Conservation (phyloP, 2,888 invertebrate species). For the Antheraea yamamai region DNA sequence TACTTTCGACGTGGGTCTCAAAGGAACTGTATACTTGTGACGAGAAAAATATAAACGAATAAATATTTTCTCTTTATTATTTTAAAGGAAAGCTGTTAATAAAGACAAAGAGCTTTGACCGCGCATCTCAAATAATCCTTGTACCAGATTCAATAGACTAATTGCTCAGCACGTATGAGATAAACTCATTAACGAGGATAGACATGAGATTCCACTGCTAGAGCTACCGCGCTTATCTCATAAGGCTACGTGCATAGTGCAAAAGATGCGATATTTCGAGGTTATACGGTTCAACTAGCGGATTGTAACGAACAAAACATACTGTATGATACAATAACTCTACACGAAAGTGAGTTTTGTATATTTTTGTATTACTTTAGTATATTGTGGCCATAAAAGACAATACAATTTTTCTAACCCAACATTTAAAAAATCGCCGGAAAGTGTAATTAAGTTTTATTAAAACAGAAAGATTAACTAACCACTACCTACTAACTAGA, state of each 20-base stretch:
- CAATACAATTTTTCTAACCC: background rate
- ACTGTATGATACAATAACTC: no score
- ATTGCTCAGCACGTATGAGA: slow-evolving; percentile 76
- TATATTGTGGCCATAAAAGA: no score
- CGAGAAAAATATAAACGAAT: no score
- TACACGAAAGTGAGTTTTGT: background rate
- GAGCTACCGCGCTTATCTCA: slow-evolving; percentile 70
- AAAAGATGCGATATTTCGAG: background rate
- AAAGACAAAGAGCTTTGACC: slow-evolving; percentile 51
- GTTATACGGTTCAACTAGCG: background rate
- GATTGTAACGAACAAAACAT: background rate
- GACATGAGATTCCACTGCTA: slow-evolving; percentile 73
- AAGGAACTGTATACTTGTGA: no score
- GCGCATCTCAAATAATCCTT: slow-evolving; percentile 64
- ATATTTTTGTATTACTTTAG: background rate
- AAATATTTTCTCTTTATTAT: background rate
- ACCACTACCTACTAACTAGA: background rate
- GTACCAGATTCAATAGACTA: slow-evolving; percentile 75
- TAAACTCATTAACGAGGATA: slow-evolving; percentile 81
- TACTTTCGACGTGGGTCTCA: no score
- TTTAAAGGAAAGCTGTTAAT: background rate
- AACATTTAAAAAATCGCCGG: background rate
- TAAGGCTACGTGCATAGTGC: slow-evolving; percentile 27
- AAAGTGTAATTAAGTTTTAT: background rate
- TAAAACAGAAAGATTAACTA: background rate